Evolutionary conservation across 2,888 invertebrate species (phyloP).

Genomic region (Drosophila histrio): DNA sequence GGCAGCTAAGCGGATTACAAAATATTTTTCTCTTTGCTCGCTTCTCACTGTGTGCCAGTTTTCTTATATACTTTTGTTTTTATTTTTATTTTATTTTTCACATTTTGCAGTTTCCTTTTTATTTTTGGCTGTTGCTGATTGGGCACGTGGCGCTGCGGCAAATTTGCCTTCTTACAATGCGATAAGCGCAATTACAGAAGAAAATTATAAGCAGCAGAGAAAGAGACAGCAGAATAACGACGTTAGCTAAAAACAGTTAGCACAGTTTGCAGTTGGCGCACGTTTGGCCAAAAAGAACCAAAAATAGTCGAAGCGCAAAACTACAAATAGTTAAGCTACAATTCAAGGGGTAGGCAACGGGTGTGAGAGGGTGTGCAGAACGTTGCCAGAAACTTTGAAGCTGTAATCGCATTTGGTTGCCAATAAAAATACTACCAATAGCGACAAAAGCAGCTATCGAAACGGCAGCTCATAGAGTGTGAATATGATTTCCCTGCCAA

Average conservation of each 20-base stretch:
- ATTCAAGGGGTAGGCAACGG: background rate
- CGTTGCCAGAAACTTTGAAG: constrained; percentile 31
- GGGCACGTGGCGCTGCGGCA: constrained; percentile 55
- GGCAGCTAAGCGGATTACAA: constrained; percentile 76
- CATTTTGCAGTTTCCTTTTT: constrained; percentile 2
- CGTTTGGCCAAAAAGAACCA: constrained; percentile 27
- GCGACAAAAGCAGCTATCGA: constrained; percentile 39
- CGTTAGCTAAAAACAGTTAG: constrained; percentile 15
- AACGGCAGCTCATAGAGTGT: constrained; percentile 9
- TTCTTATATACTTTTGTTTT: constrained; percentile 29
- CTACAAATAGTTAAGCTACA: background rate
- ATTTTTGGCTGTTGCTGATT: constrained; percentile 37
- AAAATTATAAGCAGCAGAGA: constrained; percentile 32
- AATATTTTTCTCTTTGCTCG: constrained; percentile 25
- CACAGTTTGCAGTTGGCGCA: constrained; percentile 21
- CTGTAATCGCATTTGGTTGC: constrained; percentile 62
- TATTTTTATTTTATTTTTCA: constrained; percentile 2
- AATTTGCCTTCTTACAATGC: constrained; percentile 69
- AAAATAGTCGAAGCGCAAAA: background rate
- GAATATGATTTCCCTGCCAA: constrained; percentile 30
- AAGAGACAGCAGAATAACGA: background rate
- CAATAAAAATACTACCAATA: constrained; percentile 57
- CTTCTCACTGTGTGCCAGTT: constrained; percentile 15
- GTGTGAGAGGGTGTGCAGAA: background rate
- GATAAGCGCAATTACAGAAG: constrained; percentile 71